These are phyloP conservation scores for Dicyrtoma fusca DNA, from an alignment of 2,888 invertebrate genomes.

Conservation along the genomic window DNA sequence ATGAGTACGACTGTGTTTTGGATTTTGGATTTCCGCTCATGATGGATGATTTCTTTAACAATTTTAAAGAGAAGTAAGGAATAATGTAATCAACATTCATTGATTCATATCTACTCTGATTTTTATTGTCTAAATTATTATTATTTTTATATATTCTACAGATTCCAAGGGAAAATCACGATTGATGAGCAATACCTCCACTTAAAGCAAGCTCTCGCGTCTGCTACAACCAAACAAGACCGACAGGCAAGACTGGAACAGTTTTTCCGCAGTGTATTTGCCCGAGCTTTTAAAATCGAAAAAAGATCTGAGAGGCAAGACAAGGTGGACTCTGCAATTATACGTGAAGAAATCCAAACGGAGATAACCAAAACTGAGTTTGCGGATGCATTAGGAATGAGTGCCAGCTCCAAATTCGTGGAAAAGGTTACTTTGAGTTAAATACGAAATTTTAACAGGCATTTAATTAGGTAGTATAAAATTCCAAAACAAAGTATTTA, in stretches of 20 bases:
- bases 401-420: constrained; percentile 65
- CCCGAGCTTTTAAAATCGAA: constrained; percentile 62
- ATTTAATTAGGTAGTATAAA: no score
- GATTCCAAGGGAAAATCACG: constrained; percentile 31
- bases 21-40: constrained; percentile 62
- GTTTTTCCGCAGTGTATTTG: constrained; percentile 65
- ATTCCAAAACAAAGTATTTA: no score
- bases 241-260: constrained; percentile 63
- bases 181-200: constrained; percentile 37
- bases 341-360: constrained; percentile 63
- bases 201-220: constrained; percentile 57
- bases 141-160: constrained; percentile 4
- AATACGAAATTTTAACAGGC: not conserved
- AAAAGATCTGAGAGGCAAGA: constrained; percentile 61
- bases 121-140: not conserved
- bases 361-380: constrained; percentile 66
- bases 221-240: constrained; percentile 62
- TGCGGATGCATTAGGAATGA: constrained; percentile 66
- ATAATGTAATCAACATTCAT: constrained; percentile 9
- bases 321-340: constrained; percentile 60
- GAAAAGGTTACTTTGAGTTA: constrained; percentile 60
- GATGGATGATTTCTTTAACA: constrained; percentile 60
- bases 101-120: no score
- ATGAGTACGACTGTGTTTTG: constrained; percentile 65
- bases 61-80: constrained; percentile 59